Percentiles rank a stretch among this genome's conserved stretches.
Evolutionary conservation across 2,113 vertebrate genomes (phyloP).

Genomic region (Peromyscus polionotus): DNA sequence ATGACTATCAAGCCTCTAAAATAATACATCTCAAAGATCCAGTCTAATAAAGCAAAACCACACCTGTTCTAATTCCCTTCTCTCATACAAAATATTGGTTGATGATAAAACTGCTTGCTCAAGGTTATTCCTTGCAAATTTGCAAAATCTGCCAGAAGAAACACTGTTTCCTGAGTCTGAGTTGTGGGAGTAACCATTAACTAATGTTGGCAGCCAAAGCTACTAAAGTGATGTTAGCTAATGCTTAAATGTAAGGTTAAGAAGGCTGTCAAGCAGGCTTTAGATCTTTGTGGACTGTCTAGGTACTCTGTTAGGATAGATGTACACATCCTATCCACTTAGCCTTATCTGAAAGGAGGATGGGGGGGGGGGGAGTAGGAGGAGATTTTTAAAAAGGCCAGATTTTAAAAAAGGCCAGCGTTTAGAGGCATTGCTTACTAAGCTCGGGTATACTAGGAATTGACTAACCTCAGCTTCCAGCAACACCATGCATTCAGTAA

Average conservation of each 20-base stretch:
- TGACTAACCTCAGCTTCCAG: background rate
- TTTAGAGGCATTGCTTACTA: conserved; percentile 52
- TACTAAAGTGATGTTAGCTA: conserved; percentile 10
- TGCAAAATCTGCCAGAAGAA: background rate
- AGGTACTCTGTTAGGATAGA: background rate
- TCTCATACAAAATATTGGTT: background rate
- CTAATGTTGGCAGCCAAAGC: background rate
- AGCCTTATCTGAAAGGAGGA: background rate
- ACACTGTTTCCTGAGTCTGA: background rate
- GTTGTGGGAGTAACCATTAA: background rate
- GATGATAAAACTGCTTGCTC: conserved; percentile 30
- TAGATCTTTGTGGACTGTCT: conserved; percentile 1
- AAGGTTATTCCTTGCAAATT: background rate
- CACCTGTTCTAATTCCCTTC: background rate
- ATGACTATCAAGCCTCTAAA: background rate
- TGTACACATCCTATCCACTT: background rate
- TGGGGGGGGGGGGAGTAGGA: too few relatives aligned
- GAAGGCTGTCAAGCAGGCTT: conserved; percentile 21
- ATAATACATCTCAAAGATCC: background rate
- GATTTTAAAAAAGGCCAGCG: background rate
- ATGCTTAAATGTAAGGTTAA: conserved; percentile 4
- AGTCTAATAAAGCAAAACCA: background rate
- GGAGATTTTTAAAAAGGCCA: background rate
- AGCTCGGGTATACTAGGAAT: background rate
- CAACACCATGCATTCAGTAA: background rate